Conservation (phyloP, 2,797 vertebrate genomes). For the Heliangelus exortis region DNA sequence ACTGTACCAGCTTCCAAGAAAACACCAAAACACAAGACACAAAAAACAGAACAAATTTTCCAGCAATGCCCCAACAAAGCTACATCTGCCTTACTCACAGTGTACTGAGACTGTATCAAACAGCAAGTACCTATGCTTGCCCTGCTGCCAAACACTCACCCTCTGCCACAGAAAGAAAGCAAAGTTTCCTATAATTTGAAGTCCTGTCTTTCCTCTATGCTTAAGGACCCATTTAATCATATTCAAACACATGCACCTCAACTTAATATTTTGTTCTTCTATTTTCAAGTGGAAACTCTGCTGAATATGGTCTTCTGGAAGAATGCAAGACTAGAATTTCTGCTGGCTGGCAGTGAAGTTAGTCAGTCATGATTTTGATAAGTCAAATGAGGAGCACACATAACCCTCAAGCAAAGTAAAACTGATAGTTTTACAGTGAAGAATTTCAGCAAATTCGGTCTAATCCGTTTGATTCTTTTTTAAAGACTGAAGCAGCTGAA, state of each 20-base stretch:
- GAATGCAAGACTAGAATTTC: not conserved
- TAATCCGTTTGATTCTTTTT: not conserved
- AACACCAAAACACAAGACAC: not conserved
- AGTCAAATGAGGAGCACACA: not conserved
- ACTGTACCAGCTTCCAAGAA: not conserved
- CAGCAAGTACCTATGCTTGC: not conserved
- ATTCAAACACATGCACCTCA: not conserved
- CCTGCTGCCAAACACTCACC: not conserved
- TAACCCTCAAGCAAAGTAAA: not conserved
- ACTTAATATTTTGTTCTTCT: not conserved
- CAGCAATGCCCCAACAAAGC: not conserved
- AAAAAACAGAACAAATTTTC: not conserved
- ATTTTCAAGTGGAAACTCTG: not conserved
- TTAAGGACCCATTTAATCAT: not conserved
- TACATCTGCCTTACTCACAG: not conserved
- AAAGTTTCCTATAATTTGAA: not conserved
- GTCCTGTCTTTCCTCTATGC: not conserved
- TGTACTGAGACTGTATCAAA: not conserved
- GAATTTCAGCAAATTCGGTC: not conserved
- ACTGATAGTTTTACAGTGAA: not conserved
- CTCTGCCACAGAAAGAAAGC: not conserved
- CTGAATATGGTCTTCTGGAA: not conserved
- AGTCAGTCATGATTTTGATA: not conserved
- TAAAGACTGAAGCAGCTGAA: not conserved
- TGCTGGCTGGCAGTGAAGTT: not conserved